Conservation (phyloP, 2,113 vertebrate genomes). For the Phrynosoma platyrhinos region DNA sequence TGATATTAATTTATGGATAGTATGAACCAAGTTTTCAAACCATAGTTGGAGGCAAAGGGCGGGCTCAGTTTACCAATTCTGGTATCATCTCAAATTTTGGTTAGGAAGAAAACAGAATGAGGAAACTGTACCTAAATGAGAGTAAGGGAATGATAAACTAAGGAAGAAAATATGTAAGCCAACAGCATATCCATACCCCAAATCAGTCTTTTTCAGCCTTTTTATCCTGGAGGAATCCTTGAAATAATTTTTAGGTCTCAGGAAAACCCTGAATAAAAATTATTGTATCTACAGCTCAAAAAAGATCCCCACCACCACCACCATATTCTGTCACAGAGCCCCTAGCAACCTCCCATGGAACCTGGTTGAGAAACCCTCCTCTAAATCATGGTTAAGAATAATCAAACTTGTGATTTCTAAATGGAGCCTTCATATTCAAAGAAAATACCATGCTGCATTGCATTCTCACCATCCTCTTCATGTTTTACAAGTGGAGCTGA, state of each 20-base stretch:
- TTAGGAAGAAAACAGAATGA: background rate
- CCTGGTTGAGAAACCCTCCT: no score
- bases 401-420: background rate
- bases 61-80: background rate
- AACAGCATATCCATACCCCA: no score
- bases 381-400: background rate
- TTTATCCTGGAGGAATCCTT: no score
- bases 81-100: background rate
- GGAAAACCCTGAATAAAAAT: no score
- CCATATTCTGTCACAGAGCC: no score
- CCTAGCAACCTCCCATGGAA: no score
- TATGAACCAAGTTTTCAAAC: background rate
- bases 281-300: no score
- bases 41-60: background rate
- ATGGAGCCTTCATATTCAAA: background rate
- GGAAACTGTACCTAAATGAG: background rate
- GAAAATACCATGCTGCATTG: background rate
- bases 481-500: background rate
- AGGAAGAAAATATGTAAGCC: background rate
- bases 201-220: no score
- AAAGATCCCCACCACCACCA: no score
- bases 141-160: no score
- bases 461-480: background rate
- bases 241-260: no score
- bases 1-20: background rate